Percentiles rank a stretch among this genome's conserved stretches.
Conservation (phyloP, 1,140 invertebrate genomes). For the Lysiphlebus fabarum region DNA sequence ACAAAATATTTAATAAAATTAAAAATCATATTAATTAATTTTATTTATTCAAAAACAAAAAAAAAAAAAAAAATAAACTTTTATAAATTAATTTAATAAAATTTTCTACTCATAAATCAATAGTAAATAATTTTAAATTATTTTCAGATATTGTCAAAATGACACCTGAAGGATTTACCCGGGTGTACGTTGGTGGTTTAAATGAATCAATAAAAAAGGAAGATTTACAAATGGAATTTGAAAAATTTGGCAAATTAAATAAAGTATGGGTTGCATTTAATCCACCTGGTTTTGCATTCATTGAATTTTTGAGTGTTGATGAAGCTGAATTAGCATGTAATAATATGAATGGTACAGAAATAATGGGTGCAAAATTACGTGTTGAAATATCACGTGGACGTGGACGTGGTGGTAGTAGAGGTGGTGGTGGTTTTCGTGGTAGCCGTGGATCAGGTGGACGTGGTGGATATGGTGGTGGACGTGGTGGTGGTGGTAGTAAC, state of each 20-base stretch:
- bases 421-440: constrained; percentile 56
- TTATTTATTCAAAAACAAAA: constrained; percentile 2
- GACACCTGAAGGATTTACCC: constrained; percentile 58
- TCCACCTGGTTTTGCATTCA: constrained; percentile 96
- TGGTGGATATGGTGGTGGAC: constrained; percentile 35
- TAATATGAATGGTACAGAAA: constrained; percentile 83
- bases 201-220: constrained; percentile 82
- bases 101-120: constrained; percentile 13
- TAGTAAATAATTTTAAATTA: constrained; percentile 16
- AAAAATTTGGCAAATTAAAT: constrained; percentile 88
- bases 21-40: too few species aligned
- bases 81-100: constrained; percentile 5
- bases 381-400: constrained; percentile 80
- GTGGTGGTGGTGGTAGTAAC: constrained; percentile 37
- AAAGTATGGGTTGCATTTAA: constrained; percentile 96
- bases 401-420: constrained; percentile 56
- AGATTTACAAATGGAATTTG: constrained; percentile 80
- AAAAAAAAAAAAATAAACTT: neutral
- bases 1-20: constrained; percentile 5
- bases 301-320: constrained; percentile 93
- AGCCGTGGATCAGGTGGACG: constrained; percentile 57
- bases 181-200: constrained; percentile 82
- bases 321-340: constrained; percentile 93
- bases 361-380: constrained; percentile 75
- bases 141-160: constrained; percentile 32